These are phyloP conservation scores for Dasysyrphus tricinctus DNA, from an alignment of 2,888 invertebrate genomes.

Conservation along the genomic window DNA sequence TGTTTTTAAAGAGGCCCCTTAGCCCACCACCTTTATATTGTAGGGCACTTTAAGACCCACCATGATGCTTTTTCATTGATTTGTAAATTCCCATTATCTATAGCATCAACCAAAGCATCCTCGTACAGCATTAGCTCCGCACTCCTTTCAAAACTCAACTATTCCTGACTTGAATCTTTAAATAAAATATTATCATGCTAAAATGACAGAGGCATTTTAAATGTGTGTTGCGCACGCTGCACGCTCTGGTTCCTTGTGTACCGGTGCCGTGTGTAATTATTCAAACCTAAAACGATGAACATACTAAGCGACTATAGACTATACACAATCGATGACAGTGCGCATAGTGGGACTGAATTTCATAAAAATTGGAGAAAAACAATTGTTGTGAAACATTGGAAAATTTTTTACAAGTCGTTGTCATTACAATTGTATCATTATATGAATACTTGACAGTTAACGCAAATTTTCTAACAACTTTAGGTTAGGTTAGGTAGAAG, in stretches of 20 bases:
- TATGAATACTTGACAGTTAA: too few species aligned
- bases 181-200: conserved; percentile 49
- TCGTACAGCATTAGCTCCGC: background rate
- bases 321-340: too few species aligned
- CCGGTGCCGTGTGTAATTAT: background rate
- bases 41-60: conserved; percentile 35
- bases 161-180: conserved; percentile 66
- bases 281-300: conserved; percentile 5
- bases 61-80: conserved; percentile 59
- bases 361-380: background rate
- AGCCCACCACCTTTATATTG: conserved; percentile 17
- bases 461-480: too few species aligned
- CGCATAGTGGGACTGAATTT: background rate
- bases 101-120: conserved; percentile 7
- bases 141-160: conserved; percentile 23
- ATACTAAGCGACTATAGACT: background rate
- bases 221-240: background rate
- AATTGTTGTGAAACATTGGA: too few species aligned
- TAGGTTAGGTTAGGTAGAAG: too few species aligned
- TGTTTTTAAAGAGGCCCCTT: conserved; percentile 28
- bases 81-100: conserved; percentile 59
- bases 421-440: too few species aligned
- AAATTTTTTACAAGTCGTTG: too few species aligned
- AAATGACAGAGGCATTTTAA: conserved; percentile 15
- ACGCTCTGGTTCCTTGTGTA: background rate